Evolutionary conservation across 1,140 invertebrate species (phyloP), one percentile per base, ranked within the genome.

Genomic region (Cherax quadricarinatus): DNA sequence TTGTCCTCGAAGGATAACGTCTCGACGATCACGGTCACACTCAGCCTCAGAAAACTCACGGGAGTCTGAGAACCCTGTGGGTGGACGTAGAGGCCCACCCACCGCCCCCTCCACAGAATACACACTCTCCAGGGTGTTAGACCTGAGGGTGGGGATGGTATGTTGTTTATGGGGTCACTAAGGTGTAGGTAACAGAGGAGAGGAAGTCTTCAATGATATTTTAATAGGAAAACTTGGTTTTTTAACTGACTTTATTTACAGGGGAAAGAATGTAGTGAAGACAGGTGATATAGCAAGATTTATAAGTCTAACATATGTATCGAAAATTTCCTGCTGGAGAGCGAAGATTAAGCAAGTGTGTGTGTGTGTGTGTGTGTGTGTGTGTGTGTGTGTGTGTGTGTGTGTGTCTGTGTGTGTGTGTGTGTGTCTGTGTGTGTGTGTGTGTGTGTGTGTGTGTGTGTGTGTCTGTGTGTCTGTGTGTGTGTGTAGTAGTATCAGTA

Each of bases 61-160:
- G 62, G 92, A 93, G 62, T 94, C 93, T 66, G 93, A 93, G 89
- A 94, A 94, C 70, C 93, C 93, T 30, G 93, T 92, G 66, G 93
- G 93, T 60, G 93, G 93, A 48, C 93, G 86, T 53, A 94, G 83
- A 30, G 91, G 85, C 51, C 91, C 91, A 24, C 91, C 91, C 81
- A 92, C 85, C 80, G 91, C 85, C 80, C 91, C 91, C 51, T 92
- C 91, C 79, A 92, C 86, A 16, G 91, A 92, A 78, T 92, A 92
- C 80, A 92, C 86, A 80, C 91, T 92, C 79, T 92, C 91, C 86
- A 88, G 86, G 66, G 91, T 92, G 86, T 75, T 92, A 49, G 91
- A 83, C 91, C 91, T 92, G 91, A 73, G 73, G 91, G 79, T 48
- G 73, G 66, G 86, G 86, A 24, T 9, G 79, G 18, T 18, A 66